Base-by-base conservation (phyloP, 2,113 vertebrate species). In the Scatophagus argus region DNA sequence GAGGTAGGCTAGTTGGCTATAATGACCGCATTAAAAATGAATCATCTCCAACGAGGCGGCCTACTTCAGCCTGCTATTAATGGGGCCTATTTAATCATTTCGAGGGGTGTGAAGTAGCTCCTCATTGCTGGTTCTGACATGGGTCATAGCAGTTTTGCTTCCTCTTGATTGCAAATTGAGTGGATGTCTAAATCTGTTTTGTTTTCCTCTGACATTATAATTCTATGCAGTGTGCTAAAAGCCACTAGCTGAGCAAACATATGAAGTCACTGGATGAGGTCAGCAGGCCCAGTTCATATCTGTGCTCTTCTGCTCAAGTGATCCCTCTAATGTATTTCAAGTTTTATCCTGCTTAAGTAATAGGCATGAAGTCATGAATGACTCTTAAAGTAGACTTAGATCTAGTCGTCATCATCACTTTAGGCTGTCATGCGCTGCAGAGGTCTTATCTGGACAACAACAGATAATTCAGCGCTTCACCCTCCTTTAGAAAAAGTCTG, bases 1-100 rank as follows among this genome's bases (percentile, higher is more conserved):
- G 56, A 87, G 72, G 69, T 54, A 59, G 79, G 52, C 82, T 81
- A 76, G 77, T 78, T 87, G 61, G 54, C 72, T 71, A 81, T 92
- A 89, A 93, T 87, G 83, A 87, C 39, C 65, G 36, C 88, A 87
- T 92, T 87, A 92, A 94, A 92, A 91, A 92, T 91, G 73, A 83
- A 93, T 94, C 77, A 74, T 78, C 75, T 76, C 52, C 73, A 85
- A 87, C 63, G 68, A 88, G 84, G 82, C 43, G 11, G 77, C 68
- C 66, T 72, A 27, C 70, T 61, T 84, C 77, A 82, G 47, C 55
- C 74, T 47, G 66, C 71, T 90, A 84, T 89, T 85, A 91, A 90
- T 82, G 80, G 80, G 65, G 80, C 74, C 56, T 79, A 82, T 81
- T 81, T 77, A 79, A 74, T 83, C 16, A 83, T 84, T 86, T 85